These are phyloP conservation scores for Pseudobourletiella spinata DNA, from an alignment of 1,140 invertebrate genomes.

Conservation along the genomic window DNA sequence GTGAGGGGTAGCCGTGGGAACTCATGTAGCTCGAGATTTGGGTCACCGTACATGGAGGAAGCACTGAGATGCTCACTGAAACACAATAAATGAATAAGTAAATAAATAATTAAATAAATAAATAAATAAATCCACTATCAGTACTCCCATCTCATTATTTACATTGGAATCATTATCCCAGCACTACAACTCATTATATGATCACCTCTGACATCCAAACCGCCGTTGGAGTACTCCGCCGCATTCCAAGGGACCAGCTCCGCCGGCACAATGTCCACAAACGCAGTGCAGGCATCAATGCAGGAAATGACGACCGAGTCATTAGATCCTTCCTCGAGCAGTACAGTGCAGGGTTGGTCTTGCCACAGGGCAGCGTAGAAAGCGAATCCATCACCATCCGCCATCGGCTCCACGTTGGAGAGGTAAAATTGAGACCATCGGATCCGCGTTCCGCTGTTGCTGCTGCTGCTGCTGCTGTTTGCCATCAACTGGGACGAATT, in stretches of 20 bases:
- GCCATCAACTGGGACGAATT: slow-evolving; percentile 6
- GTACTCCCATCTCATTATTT: no score
- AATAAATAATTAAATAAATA: not conserved
- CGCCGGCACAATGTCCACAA: slow-evolving; percentile 29
- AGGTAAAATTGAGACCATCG: slow-evolving; percentile 32
- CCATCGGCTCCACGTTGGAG: slow-evolving; percentile 15
- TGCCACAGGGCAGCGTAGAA: slow-evolving; percentile 31
- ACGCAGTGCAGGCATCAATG: slow-evolving; percentile 21
- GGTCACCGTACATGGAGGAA: slow-evolving; percentile 24
- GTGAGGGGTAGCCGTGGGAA: slow-evolving; percentile 4
- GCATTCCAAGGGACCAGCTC: slow-evolving; percentile 26
- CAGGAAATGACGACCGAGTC: slow-evolving; percentile 17
- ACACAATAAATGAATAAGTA: not conserved
- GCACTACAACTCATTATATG: not conserved
- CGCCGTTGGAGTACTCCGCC: slow-evolving; percentile 17
- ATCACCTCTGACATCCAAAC: slow-evolving; percentile 25
- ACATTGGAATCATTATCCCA: not conserved
- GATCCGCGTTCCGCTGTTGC: slow-evolving; percentile 4
- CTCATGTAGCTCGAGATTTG: slow-evolving; percentile 19
- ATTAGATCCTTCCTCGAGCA: slow-evolving; percentile 25
- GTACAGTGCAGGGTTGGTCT: slow-evolving; percentile 23
- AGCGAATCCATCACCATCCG: slow-evolving; percentile 23
- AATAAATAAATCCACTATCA: no score
- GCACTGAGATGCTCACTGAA: slow-evolving; percentile 29
- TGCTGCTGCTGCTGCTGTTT: slow-evolving; percentile 4